These are phyloP conservation scores for Alexandromys fortis DNA, from an alignment of 2,113 vertebrate genomes.

Conservation along the genomic window DNA sequence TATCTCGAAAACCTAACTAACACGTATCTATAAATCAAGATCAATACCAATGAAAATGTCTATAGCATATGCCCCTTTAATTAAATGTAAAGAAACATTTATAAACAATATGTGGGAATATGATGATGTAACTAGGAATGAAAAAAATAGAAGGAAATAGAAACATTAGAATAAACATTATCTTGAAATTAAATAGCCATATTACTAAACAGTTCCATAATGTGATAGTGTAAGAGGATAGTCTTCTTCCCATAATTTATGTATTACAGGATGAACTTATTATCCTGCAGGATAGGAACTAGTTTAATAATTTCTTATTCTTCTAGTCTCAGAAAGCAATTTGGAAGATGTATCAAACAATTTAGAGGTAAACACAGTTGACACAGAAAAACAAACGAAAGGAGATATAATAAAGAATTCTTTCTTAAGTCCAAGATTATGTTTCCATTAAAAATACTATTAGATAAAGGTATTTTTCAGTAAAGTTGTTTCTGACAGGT, in stretches of 20 bases:
- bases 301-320: background rate
- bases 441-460: constrained; percentile 2
- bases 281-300: background rate
- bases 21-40: too few relatives aligned
- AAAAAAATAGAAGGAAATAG: background rate
- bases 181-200: constrained; percentile 10
- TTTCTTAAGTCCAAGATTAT: background rate
- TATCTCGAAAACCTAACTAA: too few relatives aligned
- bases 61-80: too few relatives aligned
- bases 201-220: background rate
- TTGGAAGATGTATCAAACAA: background rate
- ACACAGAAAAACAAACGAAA: background rate
- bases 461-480: background rate
- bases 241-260: background rate
- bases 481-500: background rate
- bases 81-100: too few relatives aligned
- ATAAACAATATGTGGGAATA: too few relatives aligned
- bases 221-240: background rate
- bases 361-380: background rate
- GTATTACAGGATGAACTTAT: background rate
- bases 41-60: too few relatives aligned
- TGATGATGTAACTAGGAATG: background rate
- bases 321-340: background rate
- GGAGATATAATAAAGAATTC: background rate
- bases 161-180: background rate